These are phyloP conservation scores for Penelope pileata DNA, from an alignment of 2,113 vertebrate species.

Conservation along the genomic window DNA sequence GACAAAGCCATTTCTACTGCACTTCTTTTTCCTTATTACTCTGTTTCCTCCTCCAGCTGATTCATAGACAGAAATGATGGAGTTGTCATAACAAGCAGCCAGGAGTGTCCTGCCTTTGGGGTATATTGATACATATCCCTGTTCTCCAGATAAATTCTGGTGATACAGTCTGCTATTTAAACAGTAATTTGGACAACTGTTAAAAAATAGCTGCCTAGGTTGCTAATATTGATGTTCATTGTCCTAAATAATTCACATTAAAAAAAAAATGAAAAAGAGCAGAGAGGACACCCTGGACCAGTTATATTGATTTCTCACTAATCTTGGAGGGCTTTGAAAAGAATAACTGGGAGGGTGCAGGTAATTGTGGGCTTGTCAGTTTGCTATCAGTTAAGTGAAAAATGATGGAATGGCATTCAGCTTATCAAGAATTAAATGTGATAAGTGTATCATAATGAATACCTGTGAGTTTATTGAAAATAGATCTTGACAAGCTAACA, in stretches of 20 bases:
- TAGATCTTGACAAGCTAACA: not conserved
- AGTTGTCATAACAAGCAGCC: conserved; percentile 8
- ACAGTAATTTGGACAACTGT: not conserved
- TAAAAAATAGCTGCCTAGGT: not conserved
- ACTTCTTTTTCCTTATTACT: not conserved
- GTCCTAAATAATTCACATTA: not conserved
- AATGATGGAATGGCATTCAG: not conserved
- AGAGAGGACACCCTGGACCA: not conserved
- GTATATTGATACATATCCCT: not conserved
- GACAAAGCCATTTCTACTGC: not conserved
- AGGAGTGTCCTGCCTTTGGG: not conserved
- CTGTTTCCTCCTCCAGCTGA: not conserved
- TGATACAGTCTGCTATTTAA: not conserved
- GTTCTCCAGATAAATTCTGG: not conserved
- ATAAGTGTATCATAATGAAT: not conserved
- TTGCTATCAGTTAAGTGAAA: conserved; percentile 15
- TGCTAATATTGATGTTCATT: not conserved
- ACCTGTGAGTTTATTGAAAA: not conserved
- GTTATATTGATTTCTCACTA: not conserved
- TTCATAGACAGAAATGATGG: not conserved
- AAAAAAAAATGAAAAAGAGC: not conserved
- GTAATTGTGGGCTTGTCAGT: not conserved
- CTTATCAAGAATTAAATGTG: not conserved
- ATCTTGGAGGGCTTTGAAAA: not conserved
- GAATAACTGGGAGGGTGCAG: not conserved